Evolutionary conservation across 2,888 invertebrate genomes (phyloP), one percentile per base, ranked within the genome.

Genomic region (Torymus auratus): DNA sequence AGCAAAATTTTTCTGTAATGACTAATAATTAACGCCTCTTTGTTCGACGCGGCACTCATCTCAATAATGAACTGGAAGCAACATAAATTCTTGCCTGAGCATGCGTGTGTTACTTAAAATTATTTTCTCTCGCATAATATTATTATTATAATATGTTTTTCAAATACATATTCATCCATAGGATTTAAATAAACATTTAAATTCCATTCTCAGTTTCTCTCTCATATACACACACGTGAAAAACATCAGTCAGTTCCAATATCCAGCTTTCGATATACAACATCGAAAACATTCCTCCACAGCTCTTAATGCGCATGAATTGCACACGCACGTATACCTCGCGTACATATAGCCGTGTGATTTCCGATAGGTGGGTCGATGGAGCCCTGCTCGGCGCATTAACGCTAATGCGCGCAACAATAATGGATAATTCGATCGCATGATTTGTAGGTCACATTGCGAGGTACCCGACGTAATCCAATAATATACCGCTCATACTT

Each of bases 391-490:
- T n/a, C n/a, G n/a, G 1, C 28, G 72, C 28, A 68, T 73, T 73
- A 68, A 61, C 73, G 60, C 73, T 78, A 78, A 73, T 73, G 53
- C 76, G 60, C 52, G 52, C 53, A 53, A 76, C 67, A 69, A 61
- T 76, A 69, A 61, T 53, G 69, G 76, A 78, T 78, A 78, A 72
- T 67, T 72, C 61, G 17, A 78, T 72, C 67, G 60, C n/a, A 68
- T 28, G 62, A 62, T 79, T 68, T 79, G 61, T 68, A 74, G 73
- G 73, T 62, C 62, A 55, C 50, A 3, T 5, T 50, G 14, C 41
- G 41, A 41, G 41, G 41, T n/a, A n/a, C n/a, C 41, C 41, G 41
- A 7, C 41, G 1, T 41, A 41, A 61, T 52, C 41, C 53, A 55
- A 67, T 73, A 65, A 28, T 65, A 58, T 14, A 58, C 11, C 71